These are phyloP conservation scores for Babyrousa celebensis DNA, from an alignment of 2,797 vertebrate genomes.

Conservation along the genomic window DNA sequence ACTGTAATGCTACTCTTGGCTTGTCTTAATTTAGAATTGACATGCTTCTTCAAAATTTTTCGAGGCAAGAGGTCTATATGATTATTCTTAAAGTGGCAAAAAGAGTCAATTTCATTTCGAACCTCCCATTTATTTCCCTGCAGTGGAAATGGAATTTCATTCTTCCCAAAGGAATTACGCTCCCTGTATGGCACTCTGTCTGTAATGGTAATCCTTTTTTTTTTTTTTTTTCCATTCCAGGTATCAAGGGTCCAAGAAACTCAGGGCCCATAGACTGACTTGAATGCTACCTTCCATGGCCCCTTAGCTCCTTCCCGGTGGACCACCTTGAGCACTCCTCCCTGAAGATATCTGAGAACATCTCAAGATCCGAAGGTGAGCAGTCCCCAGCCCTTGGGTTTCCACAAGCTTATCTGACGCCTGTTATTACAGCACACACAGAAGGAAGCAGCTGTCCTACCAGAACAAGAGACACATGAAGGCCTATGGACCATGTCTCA, in stretches of 20 bases:
- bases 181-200: neutral
- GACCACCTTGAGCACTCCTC: neutral
- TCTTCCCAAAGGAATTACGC: neutral
- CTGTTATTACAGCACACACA: neutral
- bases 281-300: neutral
- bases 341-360: neutral
- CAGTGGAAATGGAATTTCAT: neutral
- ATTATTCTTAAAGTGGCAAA: conserved; percentile 14
- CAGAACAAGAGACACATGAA: neutral
- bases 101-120: neutral
- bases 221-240: neutral
- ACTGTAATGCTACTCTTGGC: neutral
- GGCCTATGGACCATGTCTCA: neutral
- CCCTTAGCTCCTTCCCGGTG: neutral
- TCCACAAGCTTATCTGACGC: neutral
- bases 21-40: neutral
- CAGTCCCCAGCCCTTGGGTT: neutral
- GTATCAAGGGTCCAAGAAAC: conserved; percentile 24
- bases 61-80: neutral
- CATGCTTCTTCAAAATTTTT: neutral
- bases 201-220: neutral
- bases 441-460: neutral
- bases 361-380: neutral
- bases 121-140: neutral
- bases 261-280: neutral